Base-by-base conservation (phyloP, 2,797 vertebrate species). In the Acanthurus lineatus region DNA sequence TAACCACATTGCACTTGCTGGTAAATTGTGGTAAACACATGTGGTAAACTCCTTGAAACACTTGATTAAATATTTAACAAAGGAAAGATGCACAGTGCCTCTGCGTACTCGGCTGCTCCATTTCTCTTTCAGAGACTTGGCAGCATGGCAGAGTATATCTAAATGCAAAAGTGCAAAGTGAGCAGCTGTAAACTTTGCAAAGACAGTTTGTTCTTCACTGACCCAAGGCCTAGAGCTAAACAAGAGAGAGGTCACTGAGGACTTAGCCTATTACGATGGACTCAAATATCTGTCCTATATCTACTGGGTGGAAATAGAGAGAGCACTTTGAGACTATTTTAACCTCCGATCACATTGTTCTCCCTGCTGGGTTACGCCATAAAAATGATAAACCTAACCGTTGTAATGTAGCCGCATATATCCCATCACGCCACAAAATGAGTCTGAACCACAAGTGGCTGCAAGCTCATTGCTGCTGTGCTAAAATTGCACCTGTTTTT, bases 401-500 rank as follows among this genome's bases (percentile, higher is more conserved):
- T 82, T 91, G 87, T 91, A 89, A 89, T 84, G 79, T 79, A 84
- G 89, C 69, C 40, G 78, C 81, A 86, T 88, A 85, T 53, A 89
- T 88, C 83, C 76, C 89, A 91, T 90, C 89, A 81, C 84, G 76
- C 81, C 61, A 80, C 85, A 51, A 88, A 93, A 94, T 90, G 83
- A 91, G 89, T 82, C 84, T 88, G 90, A 90, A 90, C 85, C 89
- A 86, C 91, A 77, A 91, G 86, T 82, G 90, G 81, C 91, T 86
- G 75, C 73, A 83, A 83, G 89, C 84, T 91, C 78, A 51, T 77
- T 79, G 84, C 88, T 42, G 78, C 88, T 56, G 92, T 91, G 87
- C 85, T 94, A 91, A 93, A 94, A 93, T 92, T 90, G 90, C 93
- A 95, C 92, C 93, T 93, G 90, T 91, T 94, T 92, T 90, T 91